Conservation (phyloP, 1,140 invertebrate genomes). For the Euwallacea similis region DNA sequence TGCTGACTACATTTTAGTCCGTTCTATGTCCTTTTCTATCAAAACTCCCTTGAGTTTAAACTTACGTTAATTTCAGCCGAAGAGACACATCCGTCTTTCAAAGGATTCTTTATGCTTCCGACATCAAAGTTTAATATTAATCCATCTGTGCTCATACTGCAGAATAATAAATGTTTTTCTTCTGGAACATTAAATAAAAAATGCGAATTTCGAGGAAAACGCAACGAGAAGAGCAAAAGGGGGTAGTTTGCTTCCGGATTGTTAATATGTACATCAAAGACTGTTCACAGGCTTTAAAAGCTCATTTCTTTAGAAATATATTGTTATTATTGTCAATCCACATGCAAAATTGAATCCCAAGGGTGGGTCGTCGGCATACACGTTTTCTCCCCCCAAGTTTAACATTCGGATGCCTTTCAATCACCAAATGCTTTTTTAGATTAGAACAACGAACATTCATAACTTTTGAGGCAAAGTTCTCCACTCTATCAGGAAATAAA, state of each 20-base stretch:
- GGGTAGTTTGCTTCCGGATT: conserved; percentile 47
- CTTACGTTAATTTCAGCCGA: too few species aligned
- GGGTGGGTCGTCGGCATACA: conserved; percentile 40
- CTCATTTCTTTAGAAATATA: conserved; percentile 50
- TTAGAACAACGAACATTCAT: conserved; percentile 49
- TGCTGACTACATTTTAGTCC: too few species aligned
- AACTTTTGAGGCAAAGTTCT: conserved; percentile 46
- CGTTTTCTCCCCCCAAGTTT: conserved; percentile 29
- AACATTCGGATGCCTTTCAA: conserved; percentile 46
- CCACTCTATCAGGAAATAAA: conserved; percentile 42
- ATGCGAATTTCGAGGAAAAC: conserved; percentile 26
- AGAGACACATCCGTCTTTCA: not conserved
- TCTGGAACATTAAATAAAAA: conserved; percentile 39
- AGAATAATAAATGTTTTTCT: conserved; percentile 35
- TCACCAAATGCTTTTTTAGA: conserved; percentile 50
- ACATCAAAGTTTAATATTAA: conserved; percentile 38
- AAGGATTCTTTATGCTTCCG: conserved; percentile 22
- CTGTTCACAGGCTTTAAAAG: conserved; percentile 41
- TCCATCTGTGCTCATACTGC: conserved; percentile 29
- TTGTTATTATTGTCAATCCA: conserved; percentile 54
- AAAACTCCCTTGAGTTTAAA: too few species aligned
- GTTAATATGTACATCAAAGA: conserved; percentile 52
- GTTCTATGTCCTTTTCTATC: too few species aligned
- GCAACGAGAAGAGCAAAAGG: conserved; percentile 35
- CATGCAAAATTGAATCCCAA: conserved; percentile 54